phyloP scores from a whole-genome alignment of 92 coral and sea anemone species.

The Heteractis magnifica region DNA sequence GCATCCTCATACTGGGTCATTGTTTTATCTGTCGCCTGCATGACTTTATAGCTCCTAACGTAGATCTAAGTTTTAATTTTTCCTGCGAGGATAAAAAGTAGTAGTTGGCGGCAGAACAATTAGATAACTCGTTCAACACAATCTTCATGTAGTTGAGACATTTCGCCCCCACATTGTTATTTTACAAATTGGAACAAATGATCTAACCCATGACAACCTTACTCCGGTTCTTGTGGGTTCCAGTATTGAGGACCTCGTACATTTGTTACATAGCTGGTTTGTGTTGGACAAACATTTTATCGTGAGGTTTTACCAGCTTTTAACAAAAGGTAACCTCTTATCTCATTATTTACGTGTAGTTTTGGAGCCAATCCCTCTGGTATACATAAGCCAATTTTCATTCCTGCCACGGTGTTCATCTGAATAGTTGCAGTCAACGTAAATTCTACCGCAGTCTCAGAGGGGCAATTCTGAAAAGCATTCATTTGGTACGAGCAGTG shows the following conservation, averaged over 20 bases:
- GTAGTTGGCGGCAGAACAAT: background rate
- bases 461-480: constrained; percentile 28
- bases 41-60: too few species aligned
- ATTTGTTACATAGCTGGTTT: constrained; percentile 15
- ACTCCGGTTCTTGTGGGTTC: constrained; percentile 27
- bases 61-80: too few species aligned
- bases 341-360: too few species aligned
- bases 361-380: constrained; percentile 25
- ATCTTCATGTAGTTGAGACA: constrained; percentile 20
- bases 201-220: constrained; percentile 19
- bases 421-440: constrained; percentile 18
- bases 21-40: too few species aligned
- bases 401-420: constrained; percentile 27
- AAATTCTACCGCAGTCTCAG: constrained; percentile 37
- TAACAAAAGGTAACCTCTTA: too few species aligned
- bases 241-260: constrained; percentile 34
- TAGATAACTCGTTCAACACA: constrained; percentile 20
- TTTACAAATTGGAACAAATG: constrained; percentile 39
- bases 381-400: background rate
- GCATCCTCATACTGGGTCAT: too few species aligned
- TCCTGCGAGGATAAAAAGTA: too few species aligned
- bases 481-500: background rate
- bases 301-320: too few species aligned
- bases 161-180: constrained; percentile 41
- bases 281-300: too few species aligned